phyloP scores from a whole-genome alignment of 2,797 vertebrate species.

The Limnodromus scolopaceus region DNA sequence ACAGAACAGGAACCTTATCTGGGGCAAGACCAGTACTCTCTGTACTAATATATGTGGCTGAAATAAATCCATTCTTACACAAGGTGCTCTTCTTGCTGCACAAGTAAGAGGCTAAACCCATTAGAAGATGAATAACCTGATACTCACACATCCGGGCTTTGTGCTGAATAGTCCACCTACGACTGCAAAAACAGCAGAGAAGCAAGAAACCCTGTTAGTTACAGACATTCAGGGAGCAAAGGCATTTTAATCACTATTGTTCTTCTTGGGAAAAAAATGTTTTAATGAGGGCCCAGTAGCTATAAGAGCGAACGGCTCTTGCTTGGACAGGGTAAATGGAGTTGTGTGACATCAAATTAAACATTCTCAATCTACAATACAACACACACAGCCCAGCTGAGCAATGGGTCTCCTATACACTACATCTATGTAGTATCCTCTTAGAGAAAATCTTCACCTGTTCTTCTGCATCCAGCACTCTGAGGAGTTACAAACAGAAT shows the following conservation, averaged over 20 bases:
- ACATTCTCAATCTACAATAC: background rate
- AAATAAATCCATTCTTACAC: background rate
- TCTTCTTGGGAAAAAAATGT: background rate
- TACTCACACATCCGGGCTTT: background rate
- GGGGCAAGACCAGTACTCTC: background rate
- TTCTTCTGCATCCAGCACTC: background rate
- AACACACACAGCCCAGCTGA: background rate
- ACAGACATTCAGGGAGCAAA: background rate
- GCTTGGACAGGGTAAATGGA: background rate
- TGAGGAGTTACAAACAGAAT: background rate
- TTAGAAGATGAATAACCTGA: background rate
- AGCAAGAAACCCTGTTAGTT: background rate
- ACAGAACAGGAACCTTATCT: background rate
- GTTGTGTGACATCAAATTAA: fast-evolving
- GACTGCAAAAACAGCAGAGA: background rate
- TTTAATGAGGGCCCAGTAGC: background rate
- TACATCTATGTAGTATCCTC: background rate
- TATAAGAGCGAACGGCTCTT: background rate
- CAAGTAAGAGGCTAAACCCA: background rate
- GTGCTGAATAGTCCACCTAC: background rate
- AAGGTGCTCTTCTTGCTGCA: background rate
- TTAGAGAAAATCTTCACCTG: background rate
- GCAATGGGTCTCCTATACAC: background rate
- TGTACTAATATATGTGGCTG: background rate
- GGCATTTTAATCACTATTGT: background rate